A percentile compares a stretch with the other conserved stretches of the same genome.
phyloP scores from a whole-genome alignment of 2,888 invertebrate species.

The Tubulanus polymorphus region DNA sequence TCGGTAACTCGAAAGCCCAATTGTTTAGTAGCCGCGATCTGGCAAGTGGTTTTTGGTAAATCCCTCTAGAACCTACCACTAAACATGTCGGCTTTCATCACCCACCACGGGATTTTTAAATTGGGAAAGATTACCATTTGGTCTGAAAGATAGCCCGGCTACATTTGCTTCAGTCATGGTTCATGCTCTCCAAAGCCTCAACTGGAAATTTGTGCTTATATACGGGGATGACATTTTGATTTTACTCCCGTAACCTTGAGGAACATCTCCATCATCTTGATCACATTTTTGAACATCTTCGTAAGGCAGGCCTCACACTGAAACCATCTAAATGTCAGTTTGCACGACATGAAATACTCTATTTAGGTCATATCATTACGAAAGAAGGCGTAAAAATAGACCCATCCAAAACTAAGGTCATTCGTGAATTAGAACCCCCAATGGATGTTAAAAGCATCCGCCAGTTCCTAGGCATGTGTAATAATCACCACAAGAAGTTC shows the following conservation, averaged over 20 bases:
- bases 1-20: slow-evolving; percentile 13
- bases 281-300: slow-evolving; percentile 17
- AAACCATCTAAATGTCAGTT: slow-evolving; percentile 24
- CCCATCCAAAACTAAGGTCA: slow-evolving; percentile 11
- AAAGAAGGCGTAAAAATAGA: slow-evolving; percentile 20
- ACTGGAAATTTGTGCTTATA: slow-evolving; percentile 22
- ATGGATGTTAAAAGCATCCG: slow-evolving; percentile 11
- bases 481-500: slow-evolving; percentile 49
- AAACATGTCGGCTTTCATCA: slow-evolving; percentile 20
- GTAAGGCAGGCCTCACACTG: slow-evolving; percentile 17
- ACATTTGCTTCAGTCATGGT: slow-evolving; percentile 20
- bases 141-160: slow-evolving; percentile 21
- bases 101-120: slow-evolving; percentile 18
- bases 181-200: slow-evolving; percentile 15
- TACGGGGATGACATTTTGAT: slow-evolving; percentile 25
- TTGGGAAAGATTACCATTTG: slow-evolving; percentile 23
- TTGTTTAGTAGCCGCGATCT: slow-evolving; percentile 18
- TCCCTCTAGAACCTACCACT: slow-evolving; percentile 15
- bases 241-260: slow-evolving; percentile 16
- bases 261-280: slow-evolving; percentile 18
- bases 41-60: slow-evolving; percentile 16
- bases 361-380: slow-evolving; percentile 20
- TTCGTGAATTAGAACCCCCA: slow-evolving; percentile 10
- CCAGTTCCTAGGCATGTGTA: slow-evolving; percentile 21
- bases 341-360: slow-evolving; percentile 15